phyloP scores from a whole-genome alignment of 2,113 vertebrate species.

The Corythoichthys haematopterus region DNA sequence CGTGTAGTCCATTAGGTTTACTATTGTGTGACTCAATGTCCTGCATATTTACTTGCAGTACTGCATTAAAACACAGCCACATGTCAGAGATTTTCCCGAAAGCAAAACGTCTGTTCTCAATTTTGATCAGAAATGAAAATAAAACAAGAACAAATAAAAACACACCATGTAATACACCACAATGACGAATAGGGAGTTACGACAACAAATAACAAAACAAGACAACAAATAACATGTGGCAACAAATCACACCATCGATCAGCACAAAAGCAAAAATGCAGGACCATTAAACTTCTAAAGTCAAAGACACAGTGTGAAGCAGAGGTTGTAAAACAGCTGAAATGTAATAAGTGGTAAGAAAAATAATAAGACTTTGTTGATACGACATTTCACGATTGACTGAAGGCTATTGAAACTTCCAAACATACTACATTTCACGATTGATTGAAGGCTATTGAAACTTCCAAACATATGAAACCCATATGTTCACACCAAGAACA shows the following conservation, averaged over 20 bases:
- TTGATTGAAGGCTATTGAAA: not conserved
- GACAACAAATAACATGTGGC: constrained; percentile 2
- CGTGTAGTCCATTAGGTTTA: not conserved
- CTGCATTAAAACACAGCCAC: not conserved
- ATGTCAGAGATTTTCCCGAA: constrained; percentile 2
- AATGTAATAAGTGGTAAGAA: not conserved
- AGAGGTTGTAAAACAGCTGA: not conserved
- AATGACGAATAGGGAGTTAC: not conserved
- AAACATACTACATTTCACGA: not conserved
- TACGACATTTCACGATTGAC: not conserved
- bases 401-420: not conserved
- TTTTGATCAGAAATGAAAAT: not conserved
- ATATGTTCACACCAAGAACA: not conserved
- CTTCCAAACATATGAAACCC: not conserved
- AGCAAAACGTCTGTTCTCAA: not conserved
- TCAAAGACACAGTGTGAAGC: not conserved
- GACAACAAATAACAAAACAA: not conserved
- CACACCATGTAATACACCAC: not conserved
- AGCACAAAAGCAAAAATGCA: not conserved
- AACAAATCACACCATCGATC: not conserved
- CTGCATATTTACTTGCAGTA: not conserved
- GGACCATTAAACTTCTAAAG: not conserved
- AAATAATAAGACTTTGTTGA: not conserved
- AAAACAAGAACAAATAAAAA: constrained; percentile 4
- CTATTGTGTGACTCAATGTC: not conserved